These are phyloP conservation scores for Lycopodina hypogea DNA, from an alignment of 37 sponge, comb jelly and placozoan species.

Conservation along the genomic window DNA sequence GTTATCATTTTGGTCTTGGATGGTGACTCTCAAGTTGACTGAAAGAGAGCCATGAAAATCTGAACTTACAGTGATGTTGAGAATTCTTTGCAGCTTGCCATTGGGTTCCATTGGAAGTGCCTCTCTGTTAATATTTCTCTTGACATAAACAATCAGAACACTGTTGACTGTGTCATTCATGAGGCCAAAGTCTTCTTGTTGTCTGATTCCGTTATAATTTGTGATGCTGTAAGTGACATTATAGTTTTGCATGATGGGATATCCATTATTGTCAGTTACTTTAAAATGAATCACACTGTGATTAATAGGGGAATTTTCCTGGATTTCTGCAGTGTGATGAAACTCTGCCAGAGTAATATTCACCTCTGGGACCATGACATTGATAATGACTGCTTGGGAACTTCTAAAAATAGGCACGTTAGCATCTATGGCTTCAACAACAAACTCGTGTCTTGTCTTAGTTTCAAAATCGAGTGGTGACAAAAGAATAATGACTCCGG, in stretches of 20 bases:
- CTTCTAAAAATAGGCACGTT: background rate
- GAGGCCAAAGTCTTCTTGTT: background rate
- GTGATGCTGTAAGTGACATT: background rate
- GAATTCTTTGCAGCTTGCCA: background rate
- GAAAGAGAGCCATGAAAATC: slow-evolving; percentile 20
- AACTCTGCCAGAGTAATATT: slow-evolving; percentile 29
- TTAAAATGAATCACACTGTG: slow-evolving; percentile 9
- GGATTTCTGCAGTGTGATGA: background rate
- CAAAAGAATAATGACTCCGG: slow-evolving; percentile 29
- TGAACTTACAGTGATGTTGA: slow-evolving; percentile 1
- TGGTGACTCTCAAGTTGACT: slow-evolving; percentile 38
- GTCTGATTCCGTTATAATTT: background rate
- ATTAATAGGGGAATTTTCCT: slow-evolving; percentile 18
- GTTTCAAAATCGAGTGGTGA: slow-evolving; percentile 46
- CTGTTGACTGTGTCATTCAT: background rate
- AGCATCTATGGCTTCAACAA: slow-evolving; percentile 35
- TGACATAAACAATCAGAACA: background rate
- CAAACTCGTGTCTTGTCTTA: background rate
- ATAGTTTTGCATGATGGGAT: background rate
- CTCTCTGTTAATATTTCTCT: background rate
- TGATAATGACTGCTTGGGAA: background rate
- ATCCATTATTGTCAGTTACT: slow-evolving; percentile 11
- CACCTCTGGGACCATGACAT: background rate
- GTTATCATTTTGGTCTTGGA: slow-evolving; percentile 76
- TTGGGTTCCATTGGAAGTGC: background rate